phyloP scores from a whole-genome alignment of 2,888 invertebrate species.

The Callinectes sapidus region DNA sequence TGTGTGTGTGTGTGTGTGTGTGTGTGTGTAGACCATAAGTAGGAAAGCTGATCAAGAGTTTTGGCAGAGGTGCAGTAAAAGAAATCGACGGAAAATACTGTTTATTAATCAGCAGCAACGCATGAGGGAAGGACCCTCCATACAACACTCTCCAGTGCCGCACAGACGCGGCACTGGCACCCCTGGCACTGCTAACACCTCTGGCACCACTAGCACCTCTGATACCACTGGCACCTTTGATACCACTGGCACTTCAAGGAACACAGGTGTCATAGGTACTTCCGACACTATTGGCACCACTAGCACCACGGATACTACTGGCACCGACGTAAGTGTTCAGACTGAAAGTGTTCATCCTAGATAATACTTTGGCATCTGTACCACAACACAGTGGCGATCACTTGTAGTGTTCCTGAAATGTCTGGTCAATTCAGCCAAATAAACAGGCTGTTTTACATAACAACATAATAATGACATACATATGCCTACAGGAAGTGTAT shows the following conservation, averaged over 20 bases:
- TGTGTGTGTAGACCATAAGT: neutral
- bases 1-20: neutral
- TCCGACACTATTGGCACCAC: neutral
- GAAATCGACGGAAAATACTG: constrained; percentile 42
- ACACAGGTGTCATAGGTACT: neutral
- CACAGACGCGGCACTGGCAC: constrained; percentile 16
- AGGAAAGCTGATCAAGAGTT: neutral
- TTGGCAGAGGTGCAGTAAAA: neutral
- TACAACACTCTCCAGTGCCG: neutral
- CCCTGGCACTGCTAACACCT: neutral
- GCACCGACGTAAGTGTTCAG: neutral
- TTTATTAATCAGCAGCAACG: constrained; percentile 40
- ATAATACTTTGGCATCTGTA: constrained; percentile 56
- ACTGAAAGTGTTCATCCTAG: neutral
- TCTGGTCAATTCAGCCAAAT: constrained; percentile 30
- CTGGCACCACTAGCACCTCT: constrained; percentile 5
- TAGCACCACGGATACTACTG: constrained; percentile 21
- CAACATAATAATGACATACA: constrained; percentile 48
- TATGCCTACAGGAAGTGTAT: constrained; percentile 40
- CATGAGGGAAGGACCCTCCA: neutral
- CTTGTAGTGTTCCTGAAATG: constrained; percentile 43
- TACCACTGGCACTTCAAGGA: constrained; percentile 10
- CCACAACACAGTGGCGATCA: constrained; percentile 47
- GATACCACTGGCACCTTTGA: neutral
- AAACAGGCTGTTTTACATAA: constrained; percentile 38